Percentiles rank a stretch among this genome's conserved stretches.
These are phyloP conservation scores for Galeopterus variegatus DNA, from an alignment of 2,113 vertebrate species.

Conservation along the genomic window DNA sequence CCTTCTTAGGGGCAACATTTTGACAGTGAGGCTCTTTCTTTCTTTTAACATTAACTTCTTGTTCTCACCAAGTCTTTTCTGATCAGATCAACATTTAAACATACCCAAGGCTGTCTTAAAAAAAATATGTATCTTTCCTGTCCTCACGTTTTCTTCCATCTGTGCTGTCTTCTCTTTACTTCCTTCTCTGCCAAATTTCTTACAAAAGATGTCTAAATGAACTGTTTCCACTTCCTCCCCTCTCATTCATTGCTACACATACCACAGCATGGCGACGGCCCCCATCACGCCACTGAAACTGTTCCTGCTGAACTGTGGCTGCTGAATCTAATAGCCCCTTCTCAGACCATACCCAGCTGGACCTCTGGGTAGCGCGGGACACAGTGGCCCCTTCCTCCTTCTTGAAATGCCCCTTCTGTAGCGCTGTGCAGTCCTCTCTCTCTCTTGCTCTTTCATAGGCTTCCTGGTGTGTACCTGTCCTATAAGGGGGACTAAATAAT, in stretches of 20 bases:
- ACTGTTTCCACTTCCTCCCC: not conserved
- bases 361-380: not conserved
- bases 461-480: not conserved
- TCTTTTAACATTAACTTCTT: not conserved
- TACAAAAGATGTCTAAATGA: not conserved
- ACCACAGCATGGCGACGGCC: fast-evolving
- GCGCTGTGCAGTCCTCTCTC: not conserved
- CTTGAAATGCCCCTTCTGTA: not conserved
- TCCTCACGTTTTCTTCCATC: not conserved
- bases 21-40: not conserved
- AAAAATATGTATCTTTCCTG: not conserved
- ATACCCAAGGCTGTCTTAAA: not conserved
- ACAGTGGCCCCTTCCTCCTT: not conserved
- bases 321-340: not conserved
- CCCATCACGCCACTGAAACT: not conserved
- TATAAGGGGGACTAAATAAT: not conserved
- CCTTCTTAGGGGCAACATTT: not conserved
- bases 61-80: conserved; percentile 25
- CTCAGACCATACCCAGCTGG: not conserved
- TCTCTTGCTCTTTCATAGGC: not conserved
- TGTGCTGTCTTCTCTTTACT: not conserved
- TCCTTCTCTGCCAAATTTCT: not conserved
- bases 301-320: too few species aligned
- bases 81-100: not conserved
- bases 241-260: fast-evolving